Percentiles rank a stretch among this genome's conserved stretches.
phyloP scores from a whole-genome alignment of 2,888 invertebrate species.

The Phortica okadai region DNA sequence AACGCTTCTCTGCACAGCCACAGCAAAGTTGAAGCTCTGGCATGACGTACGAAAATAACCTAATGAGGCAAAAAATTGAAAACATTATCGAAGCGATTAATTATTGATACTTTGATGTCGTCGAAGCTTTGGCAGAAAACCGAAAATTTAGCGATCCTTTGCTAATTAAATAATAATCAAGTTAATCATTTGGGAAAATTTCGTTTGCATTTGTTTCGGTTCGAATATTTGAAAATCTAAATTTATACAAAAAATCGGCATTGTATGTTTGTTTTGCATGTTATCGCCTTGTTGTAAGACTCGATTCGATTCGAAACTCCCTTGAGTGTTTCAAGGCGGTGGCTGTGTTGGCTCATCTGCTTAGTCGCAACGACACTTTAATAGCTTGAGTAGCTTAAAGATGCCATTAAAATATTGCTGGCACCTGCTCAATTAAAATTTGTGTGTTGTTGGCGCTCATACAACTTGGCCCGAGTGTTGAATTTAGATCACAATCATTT shows the following conservation, averaged over 20 bases:
- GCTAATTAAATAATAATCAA: constrained; percentile 68
- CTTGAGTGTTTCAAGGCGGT: neutral
- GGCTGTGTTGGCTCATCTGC: too few species aligned
- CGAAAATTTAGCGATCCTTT: constrained; percentile 37
- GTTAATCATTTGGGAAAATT: constrained; percentile 53
- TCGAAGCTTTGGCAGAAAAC: neutral
- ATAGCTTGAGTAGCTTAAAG: neutral
- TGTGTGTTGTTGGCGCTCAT: neutral
- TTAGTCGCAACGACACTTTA: neutral
- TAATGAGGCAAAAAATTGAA: constrained; percentile 70
- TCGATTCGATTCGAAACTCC: too few species aligned
- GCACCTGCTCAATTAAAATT: constrained; percentile 30
- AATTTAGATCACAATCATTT: constrained; percentile 13
- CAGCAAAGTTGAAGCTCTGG: neutral
- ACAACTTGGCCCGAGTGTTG: constrained; percentile 4
- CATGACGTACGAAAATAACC: constrained; percentile 43
- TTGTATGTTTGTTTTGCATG: too few species aligned
- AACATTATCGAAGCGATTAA: constrained; percentile 68
- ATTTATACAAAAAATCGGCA: neutral
- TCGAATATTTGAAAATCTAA: neutral
- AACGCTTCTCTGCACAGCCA: neutral
- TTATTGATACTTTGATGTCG: constrained; percentile 69
- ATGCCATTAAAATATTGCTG: constrained; percentile 16
- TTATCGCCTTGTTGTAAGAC: too few species aligned
- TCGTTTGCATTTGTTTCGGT: constrained; percentile 12